Base-by-base conservation (phyloP, 1,140 invertebrate genomes). In the Gryllus bimaculatus region DNA sequence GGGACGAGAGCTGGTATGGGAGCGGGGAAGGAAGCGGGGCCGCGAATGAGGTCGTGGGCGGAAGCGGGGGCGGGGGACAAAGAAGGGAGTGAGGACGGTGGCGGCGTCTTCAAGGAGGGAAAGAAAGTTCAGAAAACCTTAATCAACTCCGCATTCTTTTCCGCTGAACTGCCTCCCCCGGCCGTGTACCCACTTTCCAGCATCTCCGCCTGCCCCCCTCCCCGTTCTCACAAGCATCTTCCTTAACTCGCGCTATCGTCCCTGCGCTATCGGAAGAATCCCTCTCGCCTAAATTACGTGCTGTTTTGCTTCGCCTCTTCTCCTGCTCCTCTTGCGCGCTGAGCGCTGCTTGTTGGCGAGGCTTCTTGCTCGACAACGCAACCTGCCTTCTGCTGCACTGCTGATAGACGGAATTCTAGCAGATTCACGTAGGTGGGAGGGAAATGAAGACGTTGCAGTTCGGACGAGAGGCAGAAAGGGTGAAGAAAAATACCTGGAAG, bases 61-160 rank as follows among this genome's bases (percentile, higher is more conserved):
- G 8, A 54, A 54, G 49, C 8, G 15, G 15, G 49, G 49, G 49
- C 8, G 15, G 49, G 49, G 15, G 49, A 54, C 8, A 54, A 54
- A 54, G 49, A 8, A 8, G 49, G 8, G 49, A 8, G 49, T 8
- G 49, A 15, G 8, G 8, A 7, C 10, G 18, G 54, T 7, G 54
- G 54, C 54, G 2, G 54, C 54, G 18, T 66, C 54, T 66, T 66
- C 54, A 10, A 66, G 18, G 54, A 18, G 54, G 18, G 7, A 18
- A 66, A 66, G 54, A 66, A 66, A 66, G 54, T 66, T 66, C 54
- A 66, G 54, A 66, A 66, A 66, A 66, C 54, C 54, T 66, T 66
- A 66, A 66, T 66, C 54, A 66, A 66, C 54, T 66, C 54, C 54
- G 54, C 54, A 66, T 66, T 66, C 54, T 66, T 66, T 66, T 66